These are phyloP conservation scores for Drosophila nikananu DNA, from an alignment of 1,140 invertebrate species.

Conservation along the genomic window DNA sequence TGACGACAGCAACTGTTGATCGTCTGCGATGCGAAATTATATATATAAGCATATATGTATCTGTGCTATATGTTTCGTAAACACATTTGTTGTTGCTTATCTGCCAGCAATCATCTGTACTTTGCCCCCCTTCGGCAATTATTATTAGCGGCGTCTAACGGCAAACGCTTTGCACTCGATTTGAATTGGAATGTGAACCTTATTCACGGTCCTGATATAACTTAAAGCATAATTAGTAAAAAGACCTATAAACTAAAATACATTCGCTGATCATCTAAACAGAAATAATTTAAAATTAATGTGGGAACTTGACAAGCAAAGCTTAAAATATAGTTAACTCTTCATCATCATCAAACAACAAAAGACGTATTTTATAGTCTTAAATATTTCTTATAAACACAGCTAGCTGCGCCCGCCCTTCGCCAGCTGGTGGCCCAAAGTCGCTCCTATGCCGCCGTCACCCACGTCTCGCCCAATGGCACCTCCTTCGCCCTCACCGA, in stretches of 20 bases:
- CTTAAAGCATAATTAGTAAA: background rate
- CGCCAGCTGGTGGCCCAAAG: slow-evolving; percentile 74
- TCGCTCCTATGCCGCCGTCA: slow-evolving; percentile 68
- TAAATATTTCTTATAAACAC: background rate
- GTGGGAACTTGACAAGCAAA: too few species aligned
- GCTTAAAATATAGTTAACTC: background rate
- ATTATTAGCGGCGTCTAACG: slow-evolving; percentile 42
- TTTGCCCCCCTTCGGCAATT: slow-evolving; percentile 57
- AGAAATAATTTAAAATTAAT: background rate
- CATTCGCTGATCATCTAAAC: background rate
- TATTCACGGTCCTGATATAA: slow-evolving; percentile 4
- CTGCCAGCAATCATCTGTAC: slow-evolving; percentile 51
- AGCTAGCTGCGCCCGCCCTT: slow-evolving; percentile 70
- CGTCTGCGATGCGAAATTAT: slow-evolving; percentile 5
- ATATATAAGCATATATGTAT: background rate
- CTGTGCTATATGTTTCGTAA: slow-evolving; percentile 20
- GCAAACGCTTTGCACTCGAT: slow-evolving; percentile 39
- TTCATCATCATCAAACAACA: too few species aligned
- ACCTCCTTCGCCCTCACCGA: slow-evolving; percentile 88
- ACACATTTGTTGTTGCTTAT: slow-evolving; percentile 40
- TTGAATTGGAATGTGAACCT: slow-evolving; percentile 31
- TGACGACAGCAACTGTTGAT: slow-evolving; percentile 60
- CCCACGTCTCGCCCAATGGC: slow-evolving; percentile 65
- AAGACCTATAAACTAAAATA: background rate
- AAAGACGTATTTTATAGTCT: background rate